Percentiles rank a stretch among this genome's conserved stretches.
Evolutionary conservation across 23 tunicate species (phyloP).

Genomic region (Diplosoma virens): DNA sequence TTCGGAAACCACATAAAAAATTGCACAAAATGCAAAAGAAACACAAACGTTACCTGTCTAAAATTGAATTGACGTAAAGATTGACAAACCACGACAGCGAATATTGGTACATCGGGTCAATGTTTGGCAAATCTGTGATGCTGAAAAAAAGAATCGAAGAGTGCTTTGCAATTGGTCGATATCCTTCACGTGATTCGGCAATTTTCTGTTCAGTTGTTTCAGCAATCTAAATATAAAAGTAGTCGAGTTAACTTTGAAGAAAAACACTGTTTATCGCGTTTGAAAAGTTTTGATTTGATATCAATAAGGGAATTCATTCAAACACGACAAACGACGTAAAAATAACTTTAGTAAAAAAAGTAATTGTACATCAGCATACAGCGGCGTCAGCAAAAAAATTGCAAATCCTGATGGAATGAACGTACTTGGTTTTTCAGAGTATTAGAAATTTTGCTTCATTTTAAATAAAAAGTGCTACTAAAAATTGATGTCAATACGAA

Average conservation of each 20-base stretch:
- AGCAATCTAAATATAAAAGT: slow-evolving; percentile 79
- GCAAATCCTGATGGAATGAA: not conserved
- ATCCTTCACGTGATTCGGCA: slow-evolving; percentile 99
- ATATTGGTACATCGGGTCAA: slow-evolving; percentile 99
- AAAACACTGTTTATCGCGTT: too few species aligned
- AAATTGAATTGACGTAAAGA: slow-evolving; percentile 84
- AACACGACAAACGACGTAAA: too few species aligned
- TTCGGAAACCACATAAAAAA: not conserved
- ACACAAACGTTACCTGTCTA: slow-evolving; percentile 70
- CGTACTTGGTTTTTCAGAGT: too few species aligned
- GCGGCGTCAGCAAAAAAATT: too few species aligned
- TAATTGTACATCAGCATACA: too few species aligned
- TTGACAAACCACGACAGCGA: slow-evolving; percentile 97
- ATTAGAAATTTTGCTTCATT: too few species aligned
- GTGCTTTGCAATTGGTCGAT: slow-evolving; percentile 97
- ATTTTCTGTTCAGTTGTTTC: slow-evolving; percentile 89
- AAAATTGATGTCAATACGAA: too few species aligned
- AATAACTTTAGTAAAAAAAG: too few species aligned
- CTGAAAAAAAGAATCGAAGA: slow-evolving; percentile 97
- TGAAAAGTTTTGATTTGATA: too few species aligned
- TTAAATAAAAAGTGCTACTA: too few species aligned
- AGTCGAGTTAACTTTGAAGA: too few species aligned
- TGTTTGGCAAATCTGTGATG: slow-evolving; percentile 95
- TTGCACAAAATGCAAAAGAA: not conserved
- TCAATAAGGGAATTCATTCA: too few species aligned